Percentiles rank a stretch among this genome's conserved stretches.
Conservation (phyloP, 2,797 vertebrate species). For the Rhynchonycteris naso region DNA sequence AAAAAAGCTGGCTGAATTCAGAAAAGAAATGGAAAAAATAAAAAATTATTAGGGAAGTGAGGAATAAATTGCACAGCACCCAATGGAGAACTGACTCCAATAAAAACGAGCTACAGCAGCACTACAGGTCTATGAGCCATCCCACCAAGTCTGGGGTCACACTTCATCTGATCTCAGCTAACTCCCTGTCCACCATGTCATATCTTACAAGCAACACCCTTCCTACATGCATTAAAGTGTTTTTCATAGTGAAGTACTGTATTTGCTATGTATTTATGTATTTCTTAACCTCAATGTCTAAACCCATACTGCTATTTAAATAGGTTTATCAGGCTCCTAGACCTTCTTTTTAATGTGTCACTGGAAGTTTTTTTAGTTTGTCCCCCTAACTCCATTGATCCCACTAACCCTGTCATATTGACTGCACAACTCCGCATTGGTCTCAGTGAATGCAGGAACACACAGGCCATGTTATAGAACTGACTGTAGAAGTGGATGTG, state of each 20-base stretch:
- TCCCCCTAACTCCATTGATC: not conserved
- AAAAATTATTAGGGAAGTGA: constrained; percentile 29
- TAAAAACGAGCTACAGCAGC: not conserved
- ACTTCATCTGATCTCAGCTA: not conserved
- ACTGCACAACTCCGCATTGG: not conserved
- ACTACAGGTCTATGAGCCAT: not conserved
- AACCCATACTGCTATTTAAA: not conserved
- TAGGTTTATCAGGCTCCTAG: not conserved
- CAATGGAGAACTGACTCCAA: not conserved
- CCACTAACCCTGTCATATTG: not conserved
- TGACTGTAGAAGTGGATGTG: not conserved
- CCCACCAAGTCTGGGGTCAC: not conserved
- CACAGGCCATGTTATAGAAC: not conserved
- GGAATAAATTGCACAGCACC: constrained; percentile 7
- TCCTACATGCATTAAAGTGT: not conserved
- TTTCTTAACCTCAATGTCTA: not conserved
- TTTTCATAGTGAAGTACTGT: not conserved
- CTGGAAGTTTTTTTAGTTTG: constrained; percentile 10
- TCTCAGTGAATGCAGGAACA: not conserved
- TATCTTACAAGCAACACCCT: not conserved
- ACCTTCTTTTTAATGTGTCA: not conserved
- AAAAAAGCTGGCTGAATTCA: not conserved
- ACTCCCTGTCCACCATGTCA: not conserved
- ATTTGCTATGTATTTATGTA: not conserved
- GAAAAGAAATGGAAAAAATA: not conserved